phyloP scores from a whole-genome alignment of 2,113 vertebrate species.

The Indicator maculatus region DNA sequence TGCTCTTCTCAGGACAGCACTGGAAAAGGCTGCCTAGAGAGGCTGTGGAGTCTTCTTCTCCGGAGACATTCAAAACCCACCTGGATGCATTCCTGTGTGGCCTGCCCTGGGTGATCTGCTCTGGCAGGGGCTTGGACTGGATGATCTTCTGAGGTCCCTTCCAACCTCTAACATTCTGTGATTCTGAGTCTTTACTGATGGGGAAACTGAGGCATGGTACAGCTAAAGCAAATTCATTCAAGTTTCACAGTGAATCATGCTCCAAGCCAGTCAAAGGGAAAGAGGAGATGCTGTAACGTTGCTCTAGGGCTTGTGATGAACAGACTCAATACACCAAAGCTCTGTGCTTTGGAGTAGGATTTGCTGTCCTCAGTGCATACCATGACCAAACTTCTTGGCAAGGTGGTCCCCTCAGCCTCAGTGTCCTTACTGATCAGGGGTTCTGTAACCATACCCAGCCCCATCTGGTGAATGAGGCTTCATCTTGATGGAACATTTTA shows the following conservation, averaged over 20 bases:
- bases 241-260: not conserved
- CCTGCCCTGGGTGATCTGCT: too few species aligned
- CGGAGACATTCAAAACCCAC: too few species aligned
- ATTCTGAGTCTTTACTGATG: not conserved
- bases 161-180: too few species aligned
- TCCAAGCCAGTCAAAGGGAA: not conserved
- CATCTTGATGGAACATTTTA: slow-evolving; percentile 54
- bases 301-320: not conserved
- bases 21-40: too few species aligned
- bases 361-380: not conserved
- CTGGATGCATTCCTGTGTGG: too few species aligned
- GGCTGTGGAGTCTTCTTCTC: too few species aligned
- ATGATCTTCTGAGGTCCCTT: too few species aligned
- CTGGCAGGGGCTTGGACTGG: too few species aligned
- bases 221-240: not conserved
- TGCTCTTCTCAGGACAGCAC: not conserved
- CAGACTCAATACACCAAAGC: not conserved
- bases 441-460: not conserved
- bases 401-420: not conserved
- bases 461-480: not conserved
- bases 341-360: not conserved
- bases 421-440: not conserved
- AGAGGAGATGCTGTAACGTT: not conserved
- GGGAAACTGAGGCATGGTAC: slow-evolving; percentile 15
- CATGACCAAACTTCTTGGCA: fast-evolving